Evolutionary conservation across 2,888 invertebrate genomes (phyloP).

Genomic region (Spatulosminthurus flaviceps): DNA sequence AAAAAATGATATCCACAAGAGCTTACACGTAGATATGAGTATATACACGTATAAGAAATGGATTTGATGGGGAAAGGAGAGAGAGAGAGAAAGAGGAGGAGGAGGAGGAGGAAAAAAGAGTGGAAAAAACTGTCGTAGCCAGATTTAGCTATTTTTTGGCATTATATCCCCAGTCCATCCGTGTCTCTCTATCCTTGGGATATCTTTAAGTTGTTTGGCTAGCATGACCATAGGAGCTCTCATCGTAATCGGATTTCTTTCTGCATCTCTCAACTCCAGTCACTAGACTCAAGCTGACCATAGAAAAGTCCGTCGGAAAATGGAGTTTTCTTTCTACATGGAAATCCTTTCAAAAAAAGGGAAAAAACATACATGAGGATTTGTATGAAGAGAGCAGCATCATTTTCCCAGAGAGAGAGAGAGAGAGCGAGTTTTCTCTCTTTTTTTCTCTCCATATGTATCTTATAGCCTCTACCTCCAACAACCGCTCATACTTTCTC

Average conservation of each 20-base stretch:
- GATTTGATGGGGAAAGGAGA: no score
- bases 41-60: no score
- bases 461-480: not conserved
- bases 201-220: conserved; percentile 1
- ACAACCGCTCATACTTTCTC: not conserved
- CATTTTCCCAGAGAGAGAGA: conserved; percentile 45
- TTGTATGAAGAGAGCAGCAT: conserved; percentile 47
- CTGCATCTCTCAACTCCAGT: conserved; percentile 16
- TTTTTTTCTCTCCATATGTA: not conserved
- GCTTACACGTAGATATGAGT: no score
- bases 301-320: conserved; percentile 30
- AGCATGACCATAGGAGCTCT: conserved; percentile 30
- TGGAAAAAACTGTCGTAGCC: not conserved
- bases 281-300: conserved; percentile 29
- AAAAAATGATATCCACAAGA: no score
- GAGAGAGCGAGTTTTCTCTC: no score
- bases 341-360: conserved; percentile 50
- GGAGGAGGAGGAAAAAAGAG: no score
- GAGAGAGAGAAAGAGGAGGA: no score
- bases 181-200: not conserved
- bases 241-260: conserved; percentile 47
- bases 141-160: conserved; percentile 2
- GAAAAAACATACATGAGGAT: conserved; percentile 41
- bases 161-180: not conserved
- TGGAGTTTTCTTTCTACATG: conserved; percentile 50